Evolutionary conservation across 2,888 invertebrate species (phyloP), one percentile per base, ranked within the genome.

Genomic region (Zygaena filipendulae): DNA sequence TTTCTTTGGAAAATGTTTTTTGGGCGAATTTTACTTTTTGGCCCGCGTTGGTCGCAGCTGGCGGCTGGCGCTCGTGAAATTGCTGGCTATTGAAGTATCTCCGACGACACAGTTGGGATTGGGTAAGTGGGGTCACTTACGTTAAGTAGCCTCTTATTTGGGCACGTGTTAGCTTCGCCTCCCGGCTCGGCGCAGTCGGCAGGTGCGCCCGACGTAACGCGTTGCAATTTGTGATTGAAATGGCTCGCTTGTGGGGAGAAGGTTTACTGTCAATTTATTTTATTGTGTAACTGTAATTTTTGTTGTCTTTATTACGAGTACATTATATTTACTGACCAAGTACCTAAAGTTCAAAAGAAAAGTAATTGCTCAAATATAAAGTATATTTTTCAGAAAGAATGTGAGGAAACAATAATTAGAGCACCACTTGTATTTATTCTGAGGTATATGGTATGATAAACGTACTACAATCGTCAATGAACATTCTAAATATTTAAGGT

Each of bases 21-120:
- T 70, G 60, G 59, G 68, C 61, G 60, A 60, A 66, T 68, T 69
- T 71, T 68, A 72, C 75, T 74, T 77, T 77, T 72, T 64, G 62
- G 63, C n/a, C n/a, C 59, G 61, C 68, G 69, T 69, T 66, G 69
- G 72, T 60, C 74, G 63, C 77, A 77, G 71, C 59, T 77, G 77
- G 71, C 56, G 70, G 57, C 54, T 49, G 54, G 52, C 51, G 47
- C 49, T 59, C 60, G 60, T 59, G 61, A 64, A 67, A 71, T 69
- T 66, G 67, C 57, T 47, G 57, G 59, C 56, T 44, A 53, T 58
- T 57, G 53, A 48, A 59, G 57, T 58, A 55, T 62, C 60, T 59
- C 45, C 39, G 49, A 57, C 52, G 57, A 49, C 59, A 46, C 67
- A 67, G 60, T 66, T 62, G 67, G 57, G 61, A 54, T 53, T 59